Evolutionary conservation across 2,797 vertebrate species (phyloP).

Genomic region (Halcyon leucocephala): DNA sequence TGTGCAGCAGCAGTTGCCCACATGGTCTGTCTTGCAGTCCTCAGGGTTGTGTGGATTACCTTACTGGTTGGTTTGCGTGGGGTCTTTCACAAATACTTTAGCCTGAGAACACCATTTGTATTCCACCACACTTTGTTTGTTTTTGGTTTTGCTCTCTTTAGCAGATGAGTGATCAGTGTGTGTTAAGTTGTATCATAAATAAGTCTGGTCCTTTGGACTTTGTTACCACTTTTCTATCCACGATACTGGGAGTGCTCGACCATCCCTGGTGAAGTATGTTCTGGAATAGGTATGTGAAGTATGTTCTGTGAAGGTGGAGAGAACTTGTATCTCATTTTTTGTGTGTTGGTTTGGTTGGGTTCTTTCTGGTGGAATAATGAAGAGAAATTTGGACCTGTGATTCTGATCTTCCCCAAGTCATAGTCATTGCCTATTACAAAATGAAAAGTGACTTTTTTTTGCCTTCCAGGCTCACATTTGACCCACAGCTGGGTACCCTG

Average conservation of each 20-base stretch:
- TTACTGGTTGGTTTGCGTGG: neutral
- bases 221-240: neutral
- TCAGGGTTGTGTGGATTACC: neutral
- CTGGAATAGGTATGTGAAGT: neutral
- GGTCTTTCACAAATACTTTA: neutral
- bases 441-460: neutral
- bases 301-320: neutral
- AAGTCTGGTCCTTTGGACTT: constrained; percentile 53
- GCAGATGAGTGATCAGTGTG: neutral
- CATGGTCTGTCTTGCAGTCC: neutral
- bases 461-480: neutral
- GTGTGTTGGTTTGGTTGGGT: neutral
- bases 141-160: neutral
- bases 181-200: neutral
- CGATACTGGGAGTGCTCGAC: neutral
- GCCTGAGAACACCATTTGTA: rapidly evolving
- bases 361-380: neutral
- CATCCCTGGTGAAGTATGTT: neutral
- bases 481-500: neutral
- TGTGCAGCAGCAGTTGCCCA: neutral
- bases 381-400: neutral
- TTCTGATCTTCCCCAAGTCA: neutral
- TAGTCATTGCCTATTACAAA: neutral
- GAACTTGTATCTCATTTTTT: neutral
- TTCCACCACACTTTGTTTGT: neutral